phyloP scores from a whole-genome alignment of 2,113 vertebrate genomes.

The Isichthys henryi region DNA sequence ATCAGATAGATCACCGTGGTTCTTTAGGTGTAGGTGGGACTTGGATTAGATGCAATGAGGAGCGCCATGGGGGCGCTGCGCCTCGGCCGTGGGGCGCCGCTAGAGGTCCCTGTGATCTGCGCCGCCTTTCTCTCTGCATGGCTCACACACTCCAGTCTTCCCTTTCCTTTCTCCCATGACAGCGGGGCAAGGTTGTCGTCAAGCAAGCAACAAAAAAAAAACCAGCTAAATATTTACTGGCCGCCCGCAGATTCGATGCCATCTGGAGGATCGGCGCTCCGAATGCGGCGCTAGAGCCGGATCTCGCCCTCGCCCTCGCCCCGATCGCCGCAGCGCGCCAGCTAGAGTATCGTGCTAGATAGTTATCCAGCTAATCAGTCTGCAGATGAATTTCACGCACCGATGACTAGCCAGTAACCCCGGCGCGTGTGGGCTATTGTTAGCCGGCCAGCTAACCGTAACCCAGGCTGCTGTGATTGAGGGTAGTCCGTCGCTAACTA shows the following conservation, averaged over 20 bases:
- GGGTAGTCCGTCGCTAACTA: neutral
- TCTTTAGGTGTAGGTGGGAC: neutral
- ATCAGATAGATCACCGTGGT: neutral
- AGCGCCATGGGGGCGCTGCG: neutral
- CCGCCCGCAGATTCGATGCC: neutral
- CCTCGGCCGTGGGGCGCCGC: slow-evolving; percentile 24
- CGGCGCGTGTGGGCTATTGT: slow-evolving; percentile 41
- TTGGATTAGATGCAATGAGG: neutral
- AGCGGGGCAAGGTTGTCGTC: neutral
- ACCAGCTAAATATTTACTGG: neutral
- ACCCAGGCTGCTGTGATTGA: slow-evolving; percentile 12
- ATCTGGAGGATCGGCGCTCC: neutral
- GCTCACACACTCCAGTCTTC: neutral
- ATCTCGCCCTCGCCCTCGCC: neutral
- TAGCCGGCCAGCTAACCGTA: slow-evolving; percentile 35
- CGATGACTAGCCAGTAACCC: slow-evolving; percentile 5
- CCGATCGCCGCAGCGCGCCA: neutral
- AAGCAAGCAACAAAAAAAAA: neutral
- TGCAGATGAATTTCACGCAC: slow-evolving; percentile 28
- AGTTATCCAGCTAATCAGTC: slow-evolving; percentile 23
- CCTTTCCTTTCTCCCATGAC: neutral
- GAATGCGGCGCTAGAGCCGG: neutral
- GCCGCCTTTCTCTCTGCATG: neutral
- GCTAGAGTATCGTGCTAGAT: neutral
- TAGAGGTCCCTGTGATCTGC: slow-evolving; percentile 49